Conservation (phyloP, 2,888 invertebrate species). For the Orgyia antiqua region DNA sequence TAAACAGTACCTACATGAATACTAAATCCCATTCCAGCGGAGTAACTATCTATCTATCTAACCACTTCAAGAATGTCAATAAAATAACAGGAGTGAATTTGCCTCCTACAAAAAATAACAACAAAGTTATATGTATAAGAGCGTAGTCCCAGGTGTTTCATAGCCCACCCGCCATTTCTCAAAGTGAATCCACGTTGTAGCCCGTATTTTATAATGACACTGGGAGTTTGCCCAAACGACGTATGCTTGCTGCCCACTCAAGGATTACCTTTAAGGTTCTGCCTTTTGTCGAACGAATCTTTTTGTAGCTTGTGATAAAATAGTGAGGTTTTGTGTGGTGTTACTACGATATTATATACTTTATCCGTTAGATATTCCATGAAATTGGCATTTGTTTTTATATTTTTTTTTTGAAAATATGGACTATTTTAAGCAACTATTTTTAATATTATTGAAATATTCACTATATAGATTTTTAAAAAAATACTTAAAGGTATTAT, state of each 20-base stretch:
- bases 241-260: slow-evolving; percentile 67
- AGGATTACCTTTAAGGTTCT: slow-evolving; percentile 57
- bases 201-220: slow-evolving; percentile 74
- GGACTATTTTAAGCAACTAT: too few relatives aligned
- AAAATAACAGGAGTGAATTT: slow-evolving; percentile 43
- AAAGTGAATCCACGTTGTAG: slow-evolving; percentile 66
- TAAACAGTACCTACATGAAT: too few relatives aligned
- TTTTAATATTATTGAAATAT: too few relatives aligned
- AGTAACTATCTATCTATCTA: too few relatives aligned
- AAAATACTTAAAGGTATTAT: too few relatives aligned
- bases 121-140: slow-evolving; percentile 20
- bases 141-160: slow-evolving; percentile 57
- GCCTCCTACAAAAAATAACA: slow-evolving; percentile 40
- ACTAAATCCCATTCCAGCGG: too few relatives aligned
- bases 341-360: slow-evolving; percentile 3
- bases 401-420: too few relatives aligned
- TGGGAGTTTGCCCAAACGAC: slow-evolving; percentile 61
- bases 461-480: too few relatives aligned
- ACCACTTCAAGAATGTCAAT: slow-evolving; percentile 31
- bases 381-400: neutral
- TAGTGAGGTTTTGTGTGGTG: slow-evolving; percentile 12
- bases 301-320: slow-evolving; percentile 30
- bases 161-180: slow-evolving; percentile 67
- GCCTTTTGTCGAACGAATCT: slow-evolving; percentile 36
- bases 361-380: slow-evolving; percentile 1